Evolutionary conservation across 2,888 invertebrate species (phyloP).

Genomic region (Phorcus lineatus): DNA sequence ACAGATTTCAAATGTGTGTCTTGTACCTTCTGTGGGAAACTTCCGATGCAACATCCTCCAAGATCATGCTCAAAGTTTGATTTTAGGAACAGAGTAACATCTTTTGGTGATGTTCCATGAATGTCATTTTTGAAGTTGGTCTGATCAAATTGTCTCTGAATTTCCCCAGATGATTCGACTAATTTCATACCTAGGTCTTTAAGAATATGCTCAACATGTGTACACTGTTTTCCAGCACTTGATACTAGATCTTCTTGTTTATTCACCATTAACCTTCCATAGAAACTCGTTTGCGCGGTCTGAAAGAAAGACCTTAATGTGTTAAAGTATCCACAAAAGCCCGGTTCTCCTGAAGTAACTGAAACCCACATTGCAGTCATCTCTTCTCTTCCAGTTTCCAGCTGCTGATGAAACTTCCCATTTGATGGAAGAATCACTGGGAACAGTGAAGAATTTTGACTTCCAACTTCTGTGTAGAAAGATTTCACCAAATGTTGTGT

Average conservation of each 20-base stretch:
- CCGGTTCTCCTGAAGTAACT: no score
- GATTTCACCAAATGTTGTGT: background rate
- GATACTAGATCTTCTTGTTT: background rate
- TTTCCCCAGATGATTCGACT: background rate
- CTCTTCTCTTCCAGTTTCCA: background rate
- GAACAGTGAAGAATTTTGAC: background rate
- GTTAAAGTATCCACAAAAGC: background rate
- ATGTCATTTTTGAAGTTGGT: background rate
- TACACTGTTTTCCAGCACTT: background rate
- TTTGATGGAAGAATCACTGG: constrained; percentile 1
- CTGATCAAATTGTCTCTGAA: background rate
- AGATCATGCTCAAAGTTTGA: background rate
- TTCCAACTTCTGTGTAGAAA: background rate
- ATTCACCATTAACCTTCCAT: background rate
- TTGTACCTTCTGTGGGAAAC: background rate
- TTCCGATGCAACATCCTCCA: background rate
- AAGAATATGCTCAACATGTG: background rate
- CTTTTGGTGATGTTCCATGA: background rate
- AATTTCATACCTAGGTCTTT: constrained; percentile 21
- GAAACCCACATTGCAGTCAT: background rate
- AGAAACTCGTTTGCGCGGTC: background rate
- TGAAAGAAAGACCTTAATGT: background rate
- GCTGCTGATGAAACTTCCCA: background rate
- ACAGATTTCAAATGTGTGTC: background rate
- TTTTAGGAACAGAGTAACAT: constrained; percentile 12